Evolutionary conservation across 2,888 invertebrate species (phyloP).

Genomic region (Onchidella celtica): DNA sequence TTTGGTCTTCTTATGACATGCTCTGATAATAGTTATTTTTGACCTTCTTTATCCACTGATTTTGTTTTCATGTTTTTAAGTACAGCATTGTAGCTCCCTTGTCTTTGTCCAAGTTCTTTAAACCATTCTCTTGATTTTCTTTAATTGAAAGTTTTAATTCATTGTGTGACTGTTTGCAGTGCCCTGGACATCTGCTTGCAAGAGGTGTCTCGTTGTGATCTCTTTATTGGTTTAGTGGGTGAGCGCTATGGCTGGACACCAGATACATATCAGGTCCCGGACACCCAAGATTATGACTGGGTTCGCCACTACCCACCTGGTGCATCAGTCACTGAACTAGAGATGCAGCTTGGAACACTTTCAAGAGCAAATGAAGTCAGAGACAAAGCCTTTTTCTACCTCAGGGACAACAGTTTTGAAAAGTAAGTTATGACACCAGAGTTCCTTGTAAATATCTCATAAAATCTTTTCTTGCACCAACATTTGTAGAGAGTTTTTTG

Average conservation of each 20-base stretch:
- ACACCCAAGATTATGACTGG: slow-evolving; percentile 78
- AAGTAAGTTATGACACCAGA: slow-evolving; percentile 56
- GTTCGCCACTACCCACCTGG: slow-evolving; percentile 74
- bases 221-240: slow-evolving; percentile 81
- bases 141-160: too few relatives aligned
- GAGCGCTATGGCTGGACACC: slow-evolving; percentile 80
- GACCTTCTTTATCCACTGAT: too few relatives aligned
- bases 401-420: slow-evolving; percentile 75
- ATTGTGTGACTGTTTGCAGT: too few relatives aligned
- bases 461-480: too few relatives aligned
- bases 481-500: too few relatives aligned
- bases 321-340: slow-evolving; percentile 80
- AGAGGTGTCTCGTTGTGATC: slow-evolving; percentile 79
- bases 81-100: too few relatives aligned
- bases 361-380: slow-evolving; percentile 58
- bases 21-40: too few relatives aligned
- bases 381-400: slow-evolving; percentile 78
- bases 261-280: slow-evolving; percentile 70
- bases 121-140: too few relatives aligned
- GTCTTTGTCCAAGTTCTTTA: too few relatives aligned
- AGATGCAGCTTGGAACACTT: slow-evolving; percentile 78
- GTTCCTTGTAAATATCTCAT: too few relatives aligned
- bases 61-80: too few relatives aligned
- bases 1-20: too few relatives aligned
- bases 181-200: slow-evolving; percentile 79